Percentiles rank a stretch among this genome's conserved stretches.
Conservation (phyloP, 2,113 vertebrate genomes). For the Gyps fulvus region DNA sequence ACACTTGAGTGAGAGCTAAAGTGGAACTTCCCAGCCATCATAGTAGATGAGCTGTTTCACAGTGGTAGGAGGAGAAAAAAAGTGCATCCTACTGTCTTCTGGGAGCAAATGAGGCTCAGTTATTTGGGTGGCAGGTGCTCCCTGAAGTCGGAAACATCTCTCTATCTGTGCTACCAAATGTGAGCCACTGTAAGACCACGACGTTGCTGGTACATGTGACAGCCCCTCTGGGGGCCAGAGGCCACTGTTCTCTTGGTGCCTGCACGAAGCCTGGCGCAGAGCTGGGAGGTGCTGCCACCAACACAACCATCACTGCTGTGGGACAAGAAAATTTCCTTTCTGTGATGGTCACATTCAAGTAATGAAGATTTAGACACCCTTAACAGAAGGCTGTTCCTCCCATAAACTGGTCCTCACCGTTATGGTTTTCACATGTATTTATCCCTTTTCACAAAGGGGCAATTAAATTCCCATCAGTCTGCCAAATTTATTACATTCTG, state of each 20-base stretch:
- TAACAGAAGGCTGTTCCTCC: not conserved
- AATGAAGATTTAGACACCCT: not conserved
- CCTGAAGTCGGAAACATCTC: not conserved
- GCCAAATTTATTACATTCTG: conserved; percentile 60
- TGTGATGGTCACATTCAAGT: not conserved
- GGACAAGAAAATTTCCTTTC: not conserved
- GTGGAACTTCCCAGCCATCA: not conserved
- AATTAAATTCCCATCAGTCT: conserved; percentile 44
- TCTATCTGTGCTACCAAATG: not conserved
- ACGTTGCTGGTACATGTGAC: not conserved
- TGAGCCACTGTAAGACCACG: not conserved
- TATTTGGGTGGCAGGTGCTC: not conserved
- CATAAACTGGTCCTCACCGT: not conserved
- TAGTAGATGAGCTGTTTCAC: not conserved
- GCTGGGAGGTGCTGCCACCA: not conserved
- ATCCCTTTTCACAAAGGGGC: conserved; percentile 25
- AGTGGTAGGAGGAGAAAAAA: not conserved
- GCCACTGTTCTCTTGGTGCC: not conserved
- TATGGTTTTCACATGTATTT: conserved; percentile 7
- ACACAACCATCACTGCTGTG: rapidly evolving
- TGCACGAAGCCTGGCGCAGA: not conserved
- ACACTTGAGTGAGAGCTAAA: not conserved
- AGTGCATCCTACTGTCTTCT: not conserved
- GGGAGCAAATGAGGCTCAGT: not conserved
- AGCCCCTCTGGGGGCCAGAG: not conserved